Conservation (phyloP, 2,113 vertebrate species). For the Mus pahari region DNA sequence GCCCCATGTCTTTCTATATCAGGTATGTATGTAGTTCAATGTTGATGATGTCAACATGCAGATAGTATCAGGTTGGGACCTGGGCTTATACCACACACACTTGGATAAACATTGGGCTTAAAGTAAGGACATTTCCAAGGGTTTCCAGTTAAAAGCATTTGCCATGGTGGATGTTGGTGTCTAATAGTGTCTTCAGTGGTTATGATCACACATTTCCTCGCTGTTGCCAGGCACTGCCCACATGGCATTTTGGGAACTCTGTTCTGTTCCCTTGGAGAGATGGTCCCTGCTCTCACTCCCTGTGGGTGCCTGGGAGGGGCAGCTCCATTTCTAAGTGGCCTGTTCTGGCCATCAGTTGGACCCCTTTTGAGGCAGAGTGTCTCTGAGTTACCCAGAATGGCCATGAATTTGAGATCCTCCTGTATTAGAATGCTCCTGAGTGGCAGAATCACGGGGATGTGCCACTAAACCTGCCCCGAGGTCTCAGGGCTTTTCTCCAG, state of each 20-base stretch:
- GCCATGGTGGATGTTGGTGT: slow-evolving; percentile 1
- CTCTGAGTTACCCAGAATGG: neutral
- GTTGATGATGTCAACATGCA: neutral
- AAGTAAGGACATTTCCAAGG: slow-evolving; percentile 30
- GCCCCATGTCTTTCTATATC: slow-evolving; percentile 21
- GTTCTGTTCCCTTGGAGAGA: neutral
- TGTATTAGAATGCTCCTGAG: neutral
- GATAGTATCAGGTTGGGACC: neutral
- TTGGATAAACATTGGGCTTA: neutral
- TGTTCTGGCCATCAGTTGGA: neutral
- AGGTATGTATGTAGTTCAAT: neutral
- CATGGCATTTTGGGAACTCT: neutral
- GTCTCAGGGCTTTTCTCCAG: neutral
- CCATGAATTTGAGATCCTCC: neutral
- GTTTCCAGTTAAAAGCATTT: slow-evolving; percentile 39
- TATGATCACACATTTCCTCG: slow-evolving; percentile 43
- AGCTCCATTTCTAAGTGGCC: neutral
- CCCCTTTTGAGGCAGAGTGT: neutral
- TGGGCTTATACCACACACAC: neutral
- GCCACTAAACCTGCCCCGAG: neutral
- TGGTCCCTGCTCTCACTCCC: neutral
- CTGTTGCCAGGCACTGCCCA: slow-evolving; percentile 1
- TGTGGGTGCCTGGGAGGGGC: neutral
- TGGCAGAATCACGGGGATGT: neutral
- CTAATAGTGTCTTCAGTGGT: slow-evolving; percentile 44